Conservation (phyloP, 2,113 vertebrate genomes). For the Aspidoscelis tigris region DNA sequence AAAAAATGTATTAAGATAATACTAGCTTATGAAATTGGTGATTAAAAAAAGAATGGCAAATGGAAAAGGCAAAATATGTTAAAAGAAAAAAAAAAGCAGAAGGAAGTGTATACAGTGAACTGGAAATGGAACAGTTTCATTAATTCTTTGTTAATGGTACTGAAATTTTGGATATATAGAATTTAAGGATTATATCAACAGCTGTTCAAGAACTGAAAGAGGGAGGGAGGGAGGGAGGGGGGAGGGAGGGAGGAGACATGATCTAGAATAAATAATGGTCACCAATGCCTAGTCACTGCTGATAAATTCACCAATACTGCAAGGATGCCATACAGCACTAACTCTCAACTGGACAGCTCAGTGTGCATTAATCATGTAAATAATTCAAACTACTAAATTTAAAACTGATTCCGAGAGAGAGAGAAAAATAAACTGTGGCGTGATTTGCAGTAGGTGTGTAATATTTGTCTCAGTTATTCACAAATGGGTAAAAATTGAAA, state of each 20-base stretch:
- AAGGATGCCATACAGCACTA: background rate
- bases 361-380: background rate
- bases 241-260: no score
- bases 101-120: background rate
- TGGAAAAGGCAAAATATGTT: constrained; percentile 9
- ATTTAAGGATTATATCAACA: no score
- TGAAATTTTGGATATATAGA: background rate
- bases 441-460: no score
- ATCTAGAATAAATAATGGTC: background rate
- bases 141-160: background rate
- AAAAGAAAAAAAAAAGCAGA: background rate
- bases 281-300: no score
- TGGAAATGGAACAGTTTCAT: constrained; percentile 1
- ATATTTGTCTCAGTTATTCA: no score
- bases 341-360: background rate
- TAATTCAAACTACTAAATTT: background rate
- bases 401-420: background rate
- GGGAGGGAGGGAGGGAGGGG: background rate
- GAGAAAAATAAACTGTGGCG: no score
- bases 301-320: background rate
- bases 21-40: constrained; percentile 20
- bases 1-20: constrained; percentile 49
- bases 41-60: background rate
- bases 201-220: background rate
- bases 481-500: no score